Base-by-base conservation (phyloP, 2,113 vertebrate species). In the Lepus timidus region DNA sequence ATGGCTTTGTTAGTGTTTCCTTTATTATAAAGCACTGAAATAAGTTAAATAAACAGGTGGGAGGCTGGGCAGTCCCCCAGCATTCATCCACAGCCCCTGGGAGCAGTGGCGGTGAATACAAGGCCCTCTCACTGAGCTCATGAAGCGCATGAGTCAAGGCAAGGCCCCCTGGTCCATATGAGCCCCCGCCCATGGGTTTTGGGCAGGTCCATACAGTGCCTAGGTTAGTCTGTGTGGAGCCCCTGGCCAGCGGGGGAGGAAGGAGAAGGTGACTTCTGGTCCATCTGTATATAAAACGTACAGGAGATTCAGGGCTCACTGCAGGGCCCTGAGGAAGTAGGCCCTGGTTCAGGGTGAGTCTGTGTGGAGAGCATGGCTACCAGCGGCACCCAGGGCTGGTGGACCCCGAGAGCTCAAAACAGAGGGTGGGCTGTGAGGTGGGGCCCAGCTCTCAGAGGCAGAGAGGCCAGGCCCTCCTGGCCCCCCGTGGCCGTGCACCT, bases 401-500 rank as follows among this genome's bases (percentile, higher is more conserved):
- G 97, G 61, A 49, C 97, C 94, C 96, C 94, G 95, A 76, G 97
- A 88, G 71, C 89, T 95, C 96, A 97, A 58, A 70, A 97, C 93
- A 0, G 97, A 89, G 33, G 97, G 97, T 96, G 98, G 98, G 96
- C 4, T 98, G 96, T 96, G 97, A 23, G 98, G 98, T 89, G 98
- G 98, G 74, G 98, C 99, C 99, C 99, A 99, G 95, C 98, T 98
- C 84, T 99, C 99, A 0, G 98, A 97, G 4, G 99, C 97, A 82
- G 97, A 93, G 86, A 97, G 97, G 33, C 96, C 96, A 67, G 97
- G 95, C 29, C 97, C 97, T 95, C 92, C 97, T 71, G 92, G 80
- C 76, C 96, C 97, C 9, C 97, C 97, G 88, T 99, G 99, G 92
- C 99, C 99, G 0, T 99, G 99, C 92, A 99, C 99, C 98, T 99